phyloP scores from a whole-genome alignment of 1,140 invertebrate species.

The Trissolcus basalis region DNA sequence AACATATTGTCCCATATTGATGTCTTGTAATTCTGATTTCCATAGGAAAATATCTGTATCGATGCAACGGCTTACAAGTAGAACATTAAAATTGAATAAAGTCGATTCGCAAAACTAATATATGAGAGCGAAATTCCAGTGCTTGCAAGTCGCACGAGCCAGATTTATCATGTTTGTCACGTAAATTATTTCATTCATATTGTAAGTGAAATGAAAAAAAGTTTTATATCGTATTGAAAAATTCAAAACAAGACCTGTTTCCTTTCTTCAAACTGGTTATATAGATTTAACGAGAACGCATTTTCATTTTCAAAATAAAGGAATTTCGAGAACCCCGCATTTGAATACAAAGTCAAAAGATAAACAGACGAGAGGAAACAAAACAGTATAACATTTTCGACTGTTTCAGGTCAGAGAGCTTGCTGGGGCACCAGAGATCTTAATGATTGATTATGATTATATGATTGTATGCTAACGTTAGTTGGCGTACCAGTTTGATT shows the following conservation, averaged over 20 bases:
- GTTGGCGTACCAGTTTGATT: constrained; percentile 24
- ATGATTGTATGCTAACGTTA: constrained; percentile 22
- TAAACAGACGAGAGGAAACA: no score
- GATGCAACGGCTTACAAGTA: constrained; percentile 16
- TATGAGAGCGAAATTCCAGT: constrained; percentile 25
- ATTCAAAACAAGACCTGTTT: constrained; percentile 39
- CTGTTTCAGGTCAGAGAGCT: no score
- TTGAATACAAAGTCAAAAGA: no score
- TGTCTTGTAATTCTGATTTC: not conserved
- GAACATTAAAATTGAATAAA: constrained; percentile 52
- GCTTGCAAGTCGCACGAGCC: constrained; percentile 22
- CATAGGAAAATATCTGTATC: constrained; percentile 7
- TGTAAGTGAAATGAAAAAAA: constrained; percentile 45
- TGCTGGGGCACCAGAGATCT: not conserved
- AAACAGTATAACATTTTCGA: no score
- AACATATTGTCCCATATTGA: no score
- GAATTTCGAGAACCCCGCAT: no score
- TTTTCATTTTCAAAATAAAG: no score
- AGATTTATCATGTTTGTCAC: constrained; percentile 39
- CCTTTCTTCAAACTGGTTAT: no score
- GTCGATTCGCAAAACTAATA: constrained; percentile 26
- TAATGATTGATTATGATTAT: constrained; percentile 21
- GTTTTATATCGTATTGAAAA: constrained; percentile 38
- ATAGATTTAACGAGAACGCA: no score
- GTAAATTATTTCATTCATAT: constrained; percentile 51